Base-by-base conservation (phyloP, 2,888 invertebrate genomes). In the Hyppa rectilinea region DNA sequence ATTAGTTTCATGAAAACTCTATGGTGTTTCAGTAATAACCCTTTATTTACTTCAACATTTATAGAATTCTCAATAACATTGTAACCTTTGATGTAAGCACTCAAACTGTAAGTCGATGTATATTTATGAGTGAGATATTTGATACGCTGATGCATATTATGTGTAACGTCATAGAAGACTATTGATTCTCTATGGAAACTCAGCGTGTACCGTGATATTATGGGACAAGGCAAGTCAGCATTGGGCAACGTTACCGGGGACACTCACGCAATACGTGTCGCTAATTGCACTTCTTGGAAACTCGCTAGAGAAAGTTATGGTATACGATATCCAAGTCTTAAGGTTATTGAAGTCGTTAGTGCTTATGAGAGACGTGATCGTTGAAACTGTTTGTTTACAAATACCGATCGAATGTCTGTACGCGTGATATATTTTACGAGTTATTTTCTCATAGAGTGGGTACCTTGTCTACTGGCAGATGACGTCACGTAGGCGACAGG, bases 211-310 rank as follows among this genome's bases (percentile, higher is more conserved):
- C 59, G 68, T 67, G 69, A 71, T 70, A 69, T 78, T 83, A 80
- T 85, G 72, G 75, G 72, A 72, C 78, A 83, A 82, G 85, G 77
- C 64, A 77, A n/a, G 73, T 62, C 85, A 43, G 53, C 75, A 65
- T 82, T 83, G 69, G 58, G 75, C 62, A 82, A 83, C 67, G 10
- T 23, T n/a, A 55, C 74, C 56, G 66, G 66, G 60, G 71, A 75
- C 66, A 68, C 61, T 71, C 40, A 80, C 73, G 80, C 80, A 84
- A 80, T 71, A 69, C 59, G 55, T 53, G 69, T 50, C 50, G 52
- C 36, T 82, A 77, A 84, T 73, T 64, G 75, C 43, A 69, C 45
- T 77, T 68, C 68, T 75, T 56, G 55, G 53, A 75, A 76, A 71
- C 75, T 75, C 34, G 58, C 70, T 68, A 76, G 73, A 80, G 85